Evolutionary conservation across 2,888 invertebrate species (phyloP).

Genomic region (Brachypterus glaber): DNA sequence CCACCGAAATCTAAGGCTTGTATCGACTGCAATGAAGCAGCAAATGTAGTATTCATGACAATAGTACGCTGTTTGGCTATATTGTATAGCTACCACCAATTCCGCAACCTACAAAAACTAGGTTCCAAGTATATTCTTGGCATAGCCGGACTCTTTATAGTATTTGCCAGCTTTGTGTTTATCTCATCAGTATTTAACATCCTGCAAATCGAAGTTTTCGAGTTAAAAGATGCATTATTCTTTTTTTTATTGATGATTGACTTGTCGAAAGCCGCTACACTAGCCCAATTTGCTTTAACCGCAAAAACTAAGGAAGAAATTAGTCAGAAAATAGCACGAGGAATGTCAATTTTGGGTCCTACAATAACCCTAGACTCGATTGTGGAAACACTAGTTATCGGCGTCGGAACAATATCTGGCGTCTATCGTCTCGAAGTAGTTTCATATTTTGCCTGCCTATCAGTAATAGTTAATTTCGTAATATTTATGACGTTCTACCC

Average conservation of each 20-base stretch:
- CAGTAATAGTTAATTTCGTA: constrained; percentile 82
- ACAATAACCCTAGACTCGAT: constrained; percentile 83
- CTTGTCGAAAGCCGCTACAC: constrained; percentile 77
- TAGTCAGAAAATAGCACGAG: constrained; percentile 75
- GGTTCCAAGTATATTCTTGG: constrained; percentile 79
- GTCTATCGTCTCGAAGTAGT: constrained; percentile 78
- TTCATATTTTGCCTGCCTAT: constrained; percentile 84
- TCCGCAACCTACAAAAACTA: constrained; percentile 75
- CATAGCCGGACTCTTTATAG: constrained; percentile 82
- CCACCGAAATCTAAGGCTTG: constrained; percentile 22
- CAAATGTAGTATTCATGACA: constrained; percentile 83
- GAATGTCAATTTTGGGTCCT: constrained; percentile 79
- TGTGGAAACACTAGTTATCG: constrained; percentile 80
- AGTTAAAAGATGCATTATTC: constrained; percentile 86
- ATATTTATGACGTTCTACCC: constrained; percentile 94
- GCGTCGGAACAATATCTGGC: constrained; percentile 85
- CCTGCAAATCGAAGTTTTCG: constrained; percentile 73
- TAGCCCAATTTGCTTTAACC: constrained; percentile 73
- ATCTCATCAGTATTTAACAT: constrained; percentile 84
- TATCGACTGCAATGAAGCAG: constrained; percentile 50
- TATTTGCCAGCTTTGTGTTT: constrained; percentile 87
- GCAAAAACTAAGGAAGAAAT: constrained; percentile 76
- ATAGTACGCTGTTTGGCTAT: constrained; percentile 82
- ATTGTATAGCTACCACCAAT: constrained; percentile 85
- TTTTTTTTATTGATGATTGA: constrained; percentile 86